Base-by-base conservation (phyloP, 2,888 invertebrate genomes). In the Malthinus flaveolus region DNA sequence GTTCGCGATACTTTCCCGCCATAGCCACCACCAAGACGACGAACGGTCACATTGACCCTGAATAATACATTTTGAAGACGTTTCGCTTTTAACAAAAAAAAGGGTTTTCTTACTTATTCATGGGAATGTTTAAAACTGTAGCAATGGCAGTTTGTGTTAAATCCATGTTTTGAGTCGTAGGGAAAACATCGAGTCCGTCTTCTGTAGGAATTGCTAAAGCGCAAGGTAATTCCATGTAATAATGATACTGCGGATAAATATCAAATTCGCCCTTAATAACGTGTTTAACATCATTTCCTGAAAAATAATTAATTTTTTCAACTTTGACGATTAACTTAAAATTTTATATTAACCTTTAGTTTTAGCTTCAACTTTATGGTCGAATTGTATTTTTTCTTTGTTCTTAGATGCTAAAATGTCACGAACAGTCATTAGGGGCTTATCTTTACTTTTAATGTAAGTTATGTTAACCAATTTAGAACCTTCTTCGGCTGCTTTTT, bases 11-110 rank as follows among this genome's bases (percentile, higher is more conserved):
- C 85, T 75, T 95, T 95, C 0, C 82, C 84, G 0, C 95, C 95
- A 72, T 89, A 95, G 0, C 81, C 90, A 9, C 95, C 95, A 3
- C 95, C 95, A 3, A 93, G 66, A 37, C 93, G 85, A 6, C 86
- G 82, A 0, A 91, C 88, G 42, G 80, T 78, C 0, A 93, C 79
- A 62, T 89, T 85, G 10, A 93, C 83, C 45, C 91, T 89, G 11
- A 11, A 49, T 23, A 39, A 23, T 23, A 46, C 2, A 10, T 23
- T 15, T 10, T 15, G 7, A 45, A 10, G 7, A n/a, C 12, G 1
- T 2, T 8, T 12, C 4, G 10, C 35, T 10, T 35, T 5, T 35
- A 35, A 35, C 35, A 5, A 23, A 2, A 7, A 15, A 32, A 12
- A 7, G 15, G 2, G 23, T 42, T 32, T 12, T 33, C 47, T 72